phyloP scores from a whole-genome alignment of 2,113 vertebrate species.

The Paradisaea rubra region DNA sequence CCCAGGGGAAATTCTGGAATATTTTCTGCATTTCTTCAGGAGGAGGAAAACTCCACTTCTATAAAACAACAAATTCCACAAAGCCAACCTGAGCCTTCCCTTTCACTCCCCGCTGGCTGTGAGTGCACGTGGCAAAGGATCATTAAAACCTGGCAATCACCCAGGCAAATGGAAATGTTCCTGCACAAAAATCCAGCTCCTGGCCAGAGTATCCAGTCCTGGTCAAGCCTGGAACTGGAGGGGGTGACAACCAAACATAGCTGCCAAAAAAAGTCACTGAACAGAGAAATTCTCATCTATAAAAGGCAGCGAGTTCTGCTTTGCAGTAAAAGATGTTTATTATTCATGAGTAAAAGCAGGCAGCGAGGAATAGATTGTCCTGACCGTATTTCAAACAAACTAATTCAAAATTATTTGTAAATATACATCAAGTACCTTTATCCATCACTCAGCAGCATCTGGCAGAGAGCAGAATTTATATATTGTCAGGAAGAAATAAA shows the following conservation, averaged over 20 bases:
- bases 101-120: not conserved
- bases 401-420: not conserved
- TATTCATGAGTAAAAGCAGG: not conserved
- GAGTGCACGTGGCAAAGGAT: not conserved
- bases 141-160: not conserved
- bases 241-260: not conserved
- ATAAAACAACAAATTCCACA: not conserved
- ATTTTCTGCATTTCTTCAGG: not conserved
- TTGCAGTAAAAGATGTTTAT: not conserved
- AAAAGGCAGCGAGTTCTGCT: not conserved
- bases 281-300: not conserved
- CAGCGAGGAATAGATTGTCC: not conserved
- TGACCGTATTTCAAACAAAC: not conserved
- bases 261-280: not conserved
- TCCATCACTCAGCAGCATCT: not conserved
- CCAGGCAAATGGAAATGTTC: not conserved
- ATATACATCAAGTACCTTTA: not conserved
- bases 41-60: not conserved
- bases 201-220: not conserved
- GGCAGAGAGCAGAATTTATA: not conserved
- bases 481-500: not conserved
- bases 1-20: not conserved
- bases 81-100: not conserved
- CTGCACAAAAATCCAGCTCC: not conserved
- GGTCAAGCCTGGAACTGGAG: not conserved